Evolutionary conservation across 2,888 invertebrate genomes (phyloP), one percentile per base, ranked within the genome.

Genomic region (Caenorhabditis sp.): DNA sequence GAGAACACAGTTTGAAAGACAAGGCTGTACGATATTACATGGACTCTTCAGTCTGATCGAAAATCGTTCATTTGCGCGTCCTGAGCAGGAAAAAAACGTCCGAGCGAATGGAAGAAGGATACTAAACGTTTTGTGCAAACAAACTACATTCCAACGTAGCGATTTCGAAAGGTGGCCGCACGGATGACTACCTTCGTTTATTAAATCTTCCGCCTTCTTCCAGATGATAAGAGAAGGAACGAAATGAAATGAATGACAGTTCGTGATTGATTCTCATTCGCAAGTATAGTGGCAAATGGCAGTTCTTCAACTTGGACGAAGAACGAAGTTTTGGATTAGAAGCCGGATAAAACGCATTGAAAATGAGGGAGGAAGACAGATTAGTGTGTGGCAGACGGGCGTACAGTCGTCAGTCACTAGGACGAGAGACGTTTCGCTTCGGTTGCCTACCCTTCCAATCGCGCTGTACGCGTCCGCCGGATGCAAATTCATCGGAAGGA

Each of bases 111-210:
- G 44, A 51, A 50, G 72, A 53, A 64, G 72, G 72, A 74, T 61
- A 74, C 67, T 74, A 74, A 74, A 74, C 64, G 74, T 74, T 74
- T 74, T 67, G 76, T 53, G 76, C 76, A 76, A 76, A 76, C 61
- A 76, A 26, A 67, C 65, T 55, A 24, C 76, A 76, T 76, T 76
- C 76, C 65, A 61, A 65, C 65, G 58, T 64, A 64, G 64, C 64
- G 64, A 65, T 60, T 65, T 74, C 60, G 65, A 51, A 72, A 62
- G 71, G 37, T 24, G 32, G 56, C 51, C 58, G 37, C 18, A n/a
- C 47, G 22, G 55, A 56, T 44, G 24, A 56, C 28, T 60, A 65
- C 37, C 58, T 74, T 50, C 18, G 6, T 18, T 40, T 18, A 62
- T 28, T n/a, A 20, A 47, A 47, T 18, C 47, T 47, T 47, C 47